Conservation (phyloP, 2,797 vertebrate genomes). For the Myotis planiceps region DNA sequence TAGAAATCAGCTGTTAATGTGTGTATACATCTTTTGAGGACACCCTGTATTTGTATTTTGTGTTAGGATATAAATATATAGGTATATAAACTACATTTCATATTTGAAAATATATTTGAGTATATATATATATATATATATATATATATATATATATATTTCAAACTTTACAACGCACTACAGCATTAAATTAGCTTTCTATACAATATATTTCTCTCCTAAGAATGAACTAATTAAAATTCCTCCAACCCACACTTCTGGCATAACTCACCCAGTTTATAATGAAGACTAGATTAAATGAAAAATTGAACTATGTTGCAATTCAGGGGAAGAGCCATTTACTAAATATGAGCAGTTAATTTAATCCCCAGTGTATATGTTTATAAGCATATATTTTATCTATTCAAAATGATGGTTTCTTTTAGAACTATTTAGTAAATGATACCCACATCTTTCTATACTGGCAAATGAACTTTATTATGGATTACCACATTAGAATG, state of each 20-base stretch:
- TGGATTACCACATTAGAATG: neutral
- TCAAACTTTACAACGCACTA: neutral
- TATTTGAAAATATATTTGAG: neutral
- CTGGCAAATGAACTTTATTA: neutral
- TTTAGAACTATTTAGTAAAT: neutral
- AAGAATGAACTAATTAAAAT: constrained; percentile 41
- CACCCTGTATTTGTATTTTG: neutral
- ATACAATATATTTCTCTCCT: neutral
- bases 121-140: neutral
- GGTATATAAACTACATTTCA: neutral
- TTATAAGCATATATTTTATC: neutral
- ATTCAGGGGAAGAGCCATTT: neutral
- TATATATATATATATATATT: neutral
- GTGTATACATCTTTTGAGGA: too few relatives aligned
- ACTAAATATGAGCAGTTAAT: constrained; percentile 5
- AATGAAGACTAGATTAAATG: constrained; percentile 37
- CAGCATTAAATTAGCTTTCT: neutral
- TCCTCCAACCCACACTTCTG: neutral
- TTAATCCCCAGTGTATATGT: neutral
- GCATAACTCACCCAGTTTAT: neutral
- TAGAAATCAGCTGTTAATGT: too few relatives aligned
- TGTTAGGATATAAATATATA: neutral
- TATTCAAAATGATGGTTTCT: neutral
- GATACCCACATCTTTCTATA: neutral
- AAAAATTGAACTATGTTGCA: constrained; percentile 18